Conservation (phyloP, 2,888 invertebrate species). For the Hybos culiciformis region DNA sequence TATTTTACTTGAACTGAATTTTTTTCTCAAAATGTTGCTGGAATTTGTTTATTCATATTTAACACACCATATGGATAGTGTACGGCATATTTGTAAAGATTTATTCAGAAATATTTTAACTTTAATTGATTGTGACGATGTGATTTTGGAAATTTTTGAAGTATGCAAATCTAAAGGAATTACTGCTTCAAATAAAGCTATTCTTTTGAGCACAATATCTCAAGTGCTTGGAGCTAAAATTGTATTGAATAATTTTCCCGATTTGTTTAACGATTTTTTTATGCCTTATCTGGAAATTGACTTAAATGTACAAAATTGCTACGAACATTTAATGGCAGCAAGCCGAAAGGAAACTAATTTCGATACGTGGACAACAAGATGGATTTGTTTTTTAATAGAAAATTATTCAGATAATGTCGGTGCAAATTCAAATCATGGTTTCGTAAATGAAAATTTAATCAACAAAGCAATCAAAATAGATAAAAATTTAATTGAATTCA, state of each 20-base stretch:
- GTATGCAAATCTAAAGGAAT: too few relatives aligned
- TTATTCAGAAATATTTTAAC: conserved; percentile 37
- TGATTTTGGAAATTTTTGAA: conserved; percentile 24
- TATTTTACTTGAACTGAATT: too few relatives aligned
- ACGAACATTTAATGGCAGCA: conserved; percentile 40
- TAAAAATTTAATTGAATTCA: conserved; percentile 18
- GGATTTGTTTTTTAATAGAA: conserved; percentile 33
- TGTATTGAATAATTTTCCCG: conserved; percentile 19
- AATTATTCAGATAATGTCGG: conserved; percentile 17
- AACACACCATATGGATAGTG: conserved; percentile 51
- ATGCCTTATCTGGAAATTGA: conserved; percentile 22
- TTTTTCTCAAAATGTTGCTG: conserved; percentile 25
- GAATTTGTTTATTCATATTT: conserved; percentile 44
- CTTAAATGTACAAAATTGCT: conserved; percentile 40
- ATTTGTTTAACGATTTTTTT: conserved; percentile 22
- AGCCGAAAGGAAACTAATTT: conserved; percentile 31
- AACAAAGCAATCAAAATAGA: conserved; percentile 27
- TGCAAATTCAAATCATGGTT: conserved; percentile 18
- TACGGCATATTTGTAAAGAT: conserved; percentile 44
- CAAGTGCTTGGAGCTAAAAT: conserved; percentile 21
- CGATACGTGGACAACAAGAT: conserved; percentile 37
- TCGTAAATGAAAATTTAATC: conserved; percentile 25
- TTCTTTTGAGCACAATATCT: conserved; percentile 24
- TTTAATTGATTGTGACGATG: too few relatives aligned
- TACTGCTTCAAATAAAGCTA: too few relatives aligned